These are phyloP conservation scores for Actenoides hombroni DNA, from an alignment of 2,113 vertebrate species.

Conservation along the genomic window DNA sequence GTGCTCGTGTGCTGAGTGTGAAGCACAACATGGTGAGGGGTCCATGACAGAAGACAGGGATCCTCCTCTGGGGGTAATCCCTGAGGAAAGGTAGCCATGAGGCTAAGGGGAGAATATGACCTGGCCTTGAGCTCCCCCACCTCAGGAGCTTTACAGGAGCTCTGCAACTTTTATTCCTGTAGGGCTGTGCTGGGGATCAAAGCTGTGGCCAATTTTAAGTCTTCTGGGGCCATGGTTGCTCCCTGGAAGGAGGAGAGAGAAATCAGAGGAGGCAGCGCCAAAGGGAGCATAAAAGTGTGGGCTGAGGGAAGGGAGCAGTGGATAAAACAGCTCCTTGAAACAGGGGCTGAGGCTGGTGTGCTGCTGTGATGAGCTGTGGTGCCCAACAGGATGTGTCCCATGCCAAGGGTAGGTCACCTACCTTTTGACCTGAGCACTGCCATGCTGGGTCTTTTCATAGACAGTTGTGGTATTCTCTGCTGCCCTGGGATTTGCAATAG, in stretches of 20 bases:
- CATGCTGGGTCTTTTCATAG: not conserved
- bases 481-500: not conserved
- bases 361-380: not conserved
- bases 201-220: accelerated
- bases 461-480: not conserved
- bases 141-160: not conserved
- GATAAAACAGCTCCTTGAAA: not conserved
- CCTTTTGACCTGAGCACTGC: not conserved
- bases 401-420: not conserved
- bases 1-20: accelerated
- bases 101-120: not conserved
- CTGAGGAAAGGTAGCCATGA: not conserved
- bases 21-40: accelerated
- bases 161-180: no score
- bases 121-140: not conserved
- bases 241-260: not conserved
- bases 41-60: not conserved
- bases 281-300: not conserved
- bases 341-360: not conserved
- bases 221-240: not conserved
- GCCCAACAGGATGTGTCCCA: accelerated
- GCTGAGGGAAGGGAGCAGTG: not conserved
- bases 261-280: not conserved
- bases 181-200: not conserved
- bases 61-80: not conserved